Evolutionary conservation across 2,888 invertebrate species (phyloP).

Genomic region (Drosophila atripex): DNA sequence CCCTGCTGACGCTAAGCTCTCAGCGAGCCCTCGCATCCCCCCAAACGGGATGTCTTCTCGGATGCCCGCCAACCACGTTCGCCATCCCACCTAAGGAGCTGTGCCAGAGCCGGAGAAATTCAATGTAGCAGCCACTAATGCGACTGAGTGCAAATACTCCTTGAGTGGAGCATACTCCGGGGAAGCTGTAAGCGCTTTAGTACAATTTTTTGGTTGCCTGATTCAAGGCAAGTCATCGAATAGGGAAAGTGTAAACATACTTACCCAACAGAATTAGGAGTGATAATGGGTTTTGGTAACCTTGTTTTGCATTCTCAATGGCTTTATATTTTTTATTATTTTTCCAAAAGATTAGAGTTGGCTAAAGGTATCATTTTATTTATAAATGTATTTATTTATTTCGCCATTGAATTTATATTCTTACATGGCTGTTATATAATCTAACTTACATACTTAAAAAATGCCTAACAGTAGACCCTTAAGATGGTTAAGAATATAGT

Average conservation of each 20-base stretch:
- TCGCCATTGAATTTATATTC: no score
- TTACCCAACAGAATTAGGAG: neutral
- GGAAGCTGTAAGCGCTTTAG: neutral
- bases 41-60: neutral
- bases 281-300: neutral
- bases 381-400: no score
- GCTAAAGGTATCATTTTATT: neutral
- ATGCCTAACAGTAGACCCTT: no score
- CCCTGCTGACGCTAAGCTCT: slow-evolving; percentile 32
- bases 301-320: neutral
- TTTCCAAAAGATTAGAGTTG: no score
- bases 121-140: slow-evolving; percentile 57
- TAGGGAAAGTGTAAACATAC: neutral
- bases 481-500: no score
- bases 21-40: slow-evolving; percentile 16
- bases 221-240: neutral
- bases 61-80: neutral
- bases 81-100: slow-evolving; percentile 26
- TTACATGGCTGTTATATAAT: no score
- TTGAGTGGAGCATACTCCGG: neutral
- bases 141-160: slow-evolving; percentile 12
- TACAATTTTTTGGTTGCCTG: neutral
- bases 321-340: neutral
- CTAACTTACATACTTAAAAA: no score
- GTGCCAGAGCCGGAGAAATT: slow-evolving; percentile 62